A percentile compares a stretch with the other conserved stretches of the same genome.
Evolutionary conservation across 92 coral and sea anemone genomes (phyloP).

Genomic region (Heteractis magnifica): DNA sequence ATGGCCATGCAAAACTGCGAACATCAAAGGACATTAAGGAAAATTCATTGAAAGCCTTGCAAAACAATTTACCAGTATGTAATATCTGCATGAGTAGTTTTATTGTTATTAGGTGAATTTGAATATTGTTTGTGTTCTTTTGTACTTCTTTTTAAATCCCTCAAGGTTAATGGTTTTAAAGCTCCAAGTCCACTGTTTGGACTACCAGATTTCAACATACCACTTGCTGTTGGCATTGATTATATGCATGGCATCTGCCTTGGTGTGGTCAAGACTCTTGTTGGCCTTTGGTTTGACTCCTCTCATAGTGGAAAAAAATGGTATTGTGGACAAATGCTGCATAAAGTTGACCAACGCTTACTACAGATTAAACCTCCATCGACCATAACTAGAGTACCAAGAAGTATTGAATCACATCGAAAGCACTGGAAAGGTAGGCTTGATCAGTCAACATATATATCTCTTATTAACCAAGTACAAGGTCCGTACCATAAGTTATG

Average conservation of each 20-base stretch:
- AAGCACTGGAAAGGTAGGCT: constrained; percentile 60
- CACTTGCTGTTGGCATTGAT: constrained; percentile 50
- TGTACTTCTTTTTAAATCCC: too few species aligned
- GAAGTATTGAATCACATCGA: constrained; percentile 46
- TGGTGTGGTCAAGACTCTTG: constrained; percentile 50
- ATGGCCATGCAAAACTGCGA: constrained; percentile 51
- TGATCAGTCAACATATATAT: neutral
- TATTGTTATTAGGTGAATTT: too few species aligned
- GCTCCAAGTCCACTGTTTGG: constrained; percentile 9
- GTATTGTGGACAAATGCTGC: constrained; percentile 50
- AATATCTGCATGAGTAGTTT: neutral
- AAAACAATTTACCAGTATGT: constrained; percentile 41
- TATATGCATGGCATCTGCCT: constrained; percentile 61
- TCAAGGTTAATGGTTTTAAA: neutral
- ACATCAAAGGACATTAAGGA: constrained; percentile 17
- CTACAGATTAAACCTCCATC: constrained; percentile 45
- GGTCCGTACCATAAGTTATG: too few species aligned
- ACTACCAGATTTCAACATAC: constrained; percentile 39
- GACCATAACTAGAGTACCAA: constrained; percentile 47
- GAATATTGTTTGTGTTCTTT: too few species aligned
- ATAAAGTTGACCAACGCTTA: constrained; percentile 45
- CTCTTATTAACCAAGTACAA: too few species aligned
- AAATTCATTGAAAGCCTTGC: constrained; percentile 44
- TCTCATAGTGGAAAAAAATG: constrained; percentile 37
- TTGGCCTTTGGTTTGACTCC: constrained; percentile 56